Evolutionary conservation across 2,113 vertebrate genomes (phyloP).

Genomic region (Silurus glanis): DNA sequence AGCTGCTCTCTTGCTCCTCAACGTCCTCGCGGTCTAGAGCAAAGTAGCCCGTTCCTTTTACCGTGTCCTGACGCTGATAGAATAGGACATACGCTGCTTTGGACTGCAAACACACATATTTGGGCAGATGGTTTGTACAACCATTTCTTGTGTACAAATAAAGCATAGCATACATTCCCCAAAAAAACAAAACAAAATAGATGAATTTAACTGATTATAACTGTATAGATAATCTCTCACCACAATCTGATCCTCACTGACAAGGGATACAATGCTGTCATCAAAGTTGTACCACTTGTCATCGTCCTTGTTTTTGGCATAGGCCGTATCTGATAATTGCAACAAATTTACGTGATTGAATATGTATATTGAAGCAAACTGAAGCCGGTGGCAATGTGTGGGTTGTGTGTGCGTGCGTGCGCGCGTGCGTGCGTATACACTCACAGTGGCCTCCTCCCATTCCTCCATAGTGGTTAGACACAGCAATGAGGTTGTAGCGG

Average conservation of each 20-base stretch:
- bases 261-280: constrained; percentile 92
- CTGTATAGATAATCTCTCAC: constrained; percentile 70
- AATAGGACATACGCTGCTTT: constrained; percentile 98
- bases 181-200: background rate
- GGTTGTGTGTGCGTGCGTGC: constrained; percentile 54
- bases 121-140: background rate
- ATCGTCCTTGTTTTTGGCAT: constrained; percentile 94
- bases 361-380: background rate
- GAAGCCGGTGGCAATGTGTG: background rate
- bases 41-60: constrained; percentile 95
- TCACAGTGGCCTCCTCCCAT: constrained; percentile 99
- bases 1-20: constrained; percentile 75
- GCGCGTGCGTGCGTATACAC: constrained; percentile 55
- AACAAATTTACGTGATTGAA: background rate
- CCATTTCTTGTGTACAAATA: background rate
- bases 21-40: constrained; percentile 86
- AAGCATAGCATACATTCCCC: constrained; percentile 23
- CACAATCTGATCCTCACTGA: constrained; percentile 95
- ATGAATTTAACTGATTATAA: background rate
- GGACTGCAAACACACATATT: constrained; percentile 74
- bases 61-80: constrained; percentile 94
- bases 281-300: constrained; percentile 98
- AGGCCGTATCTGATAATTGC: constrained; percentile 84
- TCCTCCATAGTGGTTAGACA: constrained; percentile 99
- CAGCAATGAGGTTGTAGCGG: constrained; percentile 94